Evolutionary conservation across 2,113 vertebrate species (phyloP).

Genomic region (Nothocercus nigrocapillus): DNA sequence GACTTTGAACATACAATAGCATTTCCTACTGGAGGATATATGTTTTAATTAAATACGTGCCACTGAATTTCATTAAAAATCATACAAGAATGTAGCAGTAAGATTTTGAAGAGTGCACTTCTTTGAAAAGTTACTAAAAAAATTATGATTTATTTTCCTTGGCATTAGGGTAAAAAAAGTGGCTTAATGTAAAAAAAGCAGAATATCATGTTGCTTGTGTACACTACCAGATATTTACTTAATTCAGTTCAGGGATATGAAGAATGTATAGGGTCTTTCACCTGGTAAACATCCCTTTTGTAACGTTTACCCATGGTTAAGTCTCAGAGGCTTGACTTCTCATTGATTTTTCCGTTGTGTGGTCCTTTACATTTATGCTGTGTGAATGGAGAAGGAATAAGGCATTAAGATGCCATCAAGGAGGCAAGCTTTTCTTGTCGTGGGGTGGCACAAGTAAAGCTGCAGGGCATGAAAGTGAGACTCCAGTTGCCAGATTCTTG

Average conservation of each 20-base stretch:
- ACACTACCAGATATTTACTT: background rate
- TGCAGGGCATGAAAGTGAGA: background rate
- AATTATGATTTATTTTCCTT: background rate
- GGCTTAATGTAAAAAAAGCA: background rate
- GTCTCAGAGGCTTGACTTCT: background rate
- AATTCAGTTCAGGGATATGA: background rate
- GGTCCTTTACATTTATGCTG: background rate
- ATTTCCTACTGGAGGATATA: background rate
- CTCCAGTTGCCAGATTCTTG: background rate
- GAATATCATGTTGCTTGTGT: background rate
- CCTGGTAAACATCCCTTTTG: background rate
- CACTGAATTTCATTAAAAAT: background rate
- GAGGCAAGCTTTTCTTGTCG: background rate
- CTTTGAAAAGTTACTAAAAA: background rate
- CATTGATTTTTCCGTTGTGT: background rate
- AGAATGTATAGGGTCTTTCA: background rate
- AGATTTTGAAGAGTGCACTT: background rate
- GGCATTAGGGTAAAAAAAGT: background rate
- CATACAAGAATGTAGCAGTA: background rate
- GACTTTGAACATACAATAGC: background rate
- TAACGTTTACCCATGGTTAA: background rate
- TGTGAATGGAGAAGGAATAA: background rate
- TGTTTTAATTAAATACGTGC: background rate
- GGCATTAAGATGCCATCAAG: background rate
- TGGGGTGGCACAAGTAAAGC: background rate